These are phyloP conservation scores for Gorsachius magnificus DNA, from an alignment of 2,797 vertebrate species.

Conservation along the genomic window DNA sequence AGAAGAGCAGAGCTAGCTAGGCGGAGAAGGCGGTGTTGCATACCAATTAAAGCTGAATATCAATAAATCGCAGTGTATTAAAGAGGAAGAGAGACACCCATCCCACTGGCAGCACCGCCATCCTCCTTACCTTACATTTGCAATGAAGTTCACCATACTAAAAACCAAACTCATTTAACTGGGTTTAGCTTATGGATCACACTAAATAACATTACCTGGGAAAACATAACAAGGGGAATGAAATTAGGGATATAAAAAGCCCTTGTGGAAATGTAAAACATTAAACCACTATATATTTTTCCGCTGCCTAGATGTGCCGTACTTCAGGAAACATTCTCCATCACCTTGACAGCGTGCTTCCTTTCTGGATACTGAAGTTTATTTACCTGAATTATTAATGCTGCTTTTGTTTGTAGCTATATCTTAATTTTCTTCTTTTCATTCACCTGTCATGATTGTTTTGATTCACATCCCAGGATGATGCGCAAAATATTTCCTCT, in stretches of 20 bases:
- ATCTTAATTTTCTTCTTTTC: conserved; percentile 76
- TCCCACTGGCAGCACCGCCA: background rate
- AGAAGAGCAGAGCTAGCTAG: background rate
- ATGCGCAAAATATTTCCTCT: conserved; percentile 73
- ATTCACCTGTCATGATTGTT: conserved; percentile 75
- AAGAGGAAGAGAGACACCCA: background rate
- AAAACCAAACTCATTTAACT: conserved; percentile 24
- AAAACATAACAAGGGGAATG: conserved; percentile 27
- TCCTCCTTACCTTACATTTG: background rate
- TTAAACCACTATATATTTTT: conserved; percentile 57
- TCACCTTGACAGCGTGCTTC: conserved; percentile 73
- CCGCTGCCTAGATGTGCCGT: conserved; percentile 43
- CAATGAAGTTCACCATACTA: background rate
- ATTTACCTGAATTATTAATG: conserved; percentile 81
- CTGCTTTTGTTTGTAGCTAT: conserved; percentile 74
- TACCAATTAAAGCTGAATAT: conserved; percentile 16
- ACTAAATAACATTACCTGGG: conserved; percentile 32
- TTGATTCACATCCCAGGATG: conserved; percentile 71
- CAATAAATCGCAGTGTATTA: conserved; percentile 7
- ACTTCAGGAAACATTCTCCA: conserved; percentile 64
- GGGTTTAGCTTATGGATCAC: conserved; percentile 1
- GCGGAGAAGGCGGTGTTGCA: background rate
- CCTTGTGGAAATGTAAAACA: conserved; percentile 29
- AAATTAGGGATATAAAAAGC: conserved; percentile 57
- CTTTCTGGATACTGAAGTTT: conserved; percentile 72